A percentile compares a stretch with the other conserved stretches of the same genome.
phyloP scores from a whole-genome alignment of 2,888 invertebrate genomes.

The Ornithoptera alexandrae region DNA sequence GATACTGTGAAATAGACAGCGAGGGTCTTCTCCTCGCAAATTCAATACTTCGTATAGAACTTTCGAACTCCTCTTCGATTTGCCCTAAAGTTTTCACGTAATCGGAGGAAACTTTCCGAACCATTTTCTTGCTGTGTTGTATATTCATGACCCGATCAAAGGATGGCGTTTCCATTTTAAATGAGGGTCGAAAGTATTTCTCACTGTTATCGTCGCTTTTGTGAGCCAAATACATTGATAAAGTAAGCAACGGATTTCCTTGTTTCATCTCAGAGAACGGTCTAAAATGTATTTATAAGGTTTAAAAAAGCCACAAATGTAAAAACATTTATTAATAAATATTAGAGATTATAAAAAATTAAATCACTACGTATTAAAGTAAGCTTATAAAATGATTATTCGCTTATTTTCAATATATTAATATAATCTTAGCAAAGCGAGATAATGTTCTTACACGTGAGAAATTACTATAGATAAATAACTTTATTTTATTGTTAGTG shows the following conservation, averaged over 20 bases:
- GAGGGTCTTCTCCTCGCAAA: constrained; percentile 57
- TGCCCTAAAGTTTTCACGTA: constrained; percentile 60
- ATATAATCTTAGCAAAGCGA: no score
- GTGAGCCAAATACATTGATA: constrained; percentile 40
- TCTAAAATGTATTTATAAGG: constrained; percentile 28
- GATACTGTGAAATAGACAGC: constrained; percentile 55
- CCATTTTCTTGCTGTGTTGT: constrained; percentile 54
- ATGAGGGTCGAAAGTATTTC: constrained; percentile 39
- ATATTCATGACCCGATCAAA: constrained; percentile 51
- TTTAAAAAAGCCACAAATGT: no score
- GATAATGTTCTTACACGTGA: no score
- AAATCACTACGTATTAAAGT: constrained; percentile 3
- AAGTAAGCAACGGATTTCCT: constrained; percentile 48
- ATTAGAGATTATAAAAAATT: neutral
- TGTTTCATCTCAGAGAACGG: constrained; percentile 38
- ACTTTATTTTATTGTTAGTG: no score
- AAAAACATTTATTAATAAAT: neutral
- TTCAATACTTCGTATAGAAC: constrained; percentile 56
- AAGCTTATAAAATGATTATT: no score
- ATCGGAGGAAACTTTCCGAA: constrained; percentile 63
- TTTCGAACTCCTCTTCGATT: constrained; percentile 45
- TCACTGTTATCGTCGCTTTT: constrained; percentile 41
- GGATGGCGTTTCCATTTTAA: constrained; percentile 39
- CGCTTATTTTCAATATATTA: no score
- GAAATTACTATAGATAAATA: no score